Base-by-base conservation (phyloP, 1,140 invertebrate genomes). In the Drosophila watanabei region DNA sequence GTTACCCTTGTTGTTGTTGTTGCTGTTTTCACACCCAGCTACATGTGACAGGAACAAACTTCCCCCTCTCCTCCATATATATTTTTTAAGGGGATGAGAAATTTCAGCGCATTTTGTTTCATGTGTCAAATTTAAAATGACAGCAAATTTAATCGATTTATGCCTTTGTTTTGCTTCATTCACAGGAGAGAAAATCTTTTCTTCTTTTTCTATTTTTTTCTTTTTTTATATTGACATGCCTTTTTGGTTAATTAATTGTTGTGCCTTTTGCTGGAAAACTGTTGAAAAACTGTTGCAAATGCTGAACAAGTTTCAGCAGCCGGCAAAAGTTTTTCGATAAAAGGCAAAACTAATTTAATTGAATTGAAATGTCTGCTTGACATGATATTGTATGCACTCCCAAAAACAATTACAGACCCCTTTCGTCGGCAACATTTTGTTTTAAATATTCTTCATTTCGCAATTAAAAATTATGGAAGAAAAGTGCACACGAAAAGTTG, bases 111-210 rank as follows among this genome's bases (percentile, higher is more conserved):
- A 77, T 87, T 87, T 77, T 83, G 84, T 82, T 82, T 87, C 82
- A 81, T 91, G 73, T 86, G 77, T 83, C 82, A 86, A 91, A 83
- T 91, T 86, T 91, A 87, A 90, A 91, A 91, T 83, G 87, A 90
- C 86, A 91, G 87, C 77, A 83, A 83, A 77, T 86, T 86, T 91
- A 91, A 87, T 83, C 87, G 82, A 91, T 91, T 83, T 81, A 91
- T 83, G 66, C 69, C 56, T 75, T 83, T 87, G 83, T 79, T 70
- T 82, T 61, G 49, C 61, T 76, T 84, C 63, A 75, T 78, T 81
- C 62, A 41, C 61, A 69, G 13, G 45, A 35, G 14, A 18, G 30
- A 11, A 32, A 16, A 30, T 58, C 32, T 33, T 52, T 18, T 7
- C 0, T 18, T 13, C 9, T 32, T 28, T 35, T 61, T 37, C n/a